phyloP scores from a whole-genome alignment of 2,888 invertebrate species.

The Resseliella maxima region DNA sequence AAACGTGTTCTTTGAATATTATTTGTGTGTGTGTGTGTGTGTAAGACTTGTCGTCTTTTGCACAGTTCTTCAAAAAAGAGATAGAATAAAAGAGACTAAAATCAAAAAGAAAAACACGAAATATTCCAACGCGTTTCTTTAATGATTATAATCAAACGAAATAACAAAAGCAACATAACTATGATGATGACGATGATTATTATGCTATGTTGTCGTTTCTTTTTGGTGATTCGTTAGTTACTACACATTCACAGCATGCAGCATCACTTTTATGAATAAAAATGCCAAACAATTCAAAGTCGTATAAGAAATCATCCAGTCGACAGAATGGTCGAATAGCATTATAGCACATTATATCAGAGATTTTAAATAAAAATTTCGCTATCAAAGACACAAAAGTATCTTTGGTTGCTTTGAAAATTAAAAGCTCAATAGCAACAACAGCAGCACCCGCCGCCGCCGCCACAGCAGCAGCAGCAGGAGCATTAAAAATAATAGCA shows the following conservation, averaged over 20 bases:
- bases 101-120: background rate
- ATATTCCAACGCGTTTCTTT: slow-evolving; percentile 27
- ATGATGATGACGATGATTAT: background rate
- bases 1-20: slow-evolving; percentile 18
- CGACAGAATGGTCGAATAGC: background rate
- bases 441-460: background rate
- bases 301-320: slow-evolving; percentile 6
- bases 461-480: no score
- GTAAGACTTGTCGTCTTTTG: background rate
- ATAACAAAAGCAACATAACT: slow-evolving; percentile 44
- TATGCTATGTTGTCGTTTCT: background rate
- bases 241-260: slow-evolving; percentile 48
- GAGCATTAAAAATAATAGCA: no score
- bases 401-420: background rate
- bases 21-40: background rate
- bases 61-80: background rate
- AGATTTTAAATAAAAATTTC: background rate
- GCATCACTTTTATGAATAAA: slow-evolving; percentile 4
- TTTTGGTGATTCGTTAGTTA: background rate
- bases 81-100: background rate
- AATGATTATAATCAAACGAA: slow-evolving; percentile 29
- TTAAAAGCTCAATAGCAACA: background rate
- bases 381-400: background rate
- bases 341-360: background rate
- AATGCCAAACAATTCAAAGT: background rate